phyloP scores from a whole-genome alignment of 2,797 vertebrate genomes.

The Dallia pectoralis region DNA sequence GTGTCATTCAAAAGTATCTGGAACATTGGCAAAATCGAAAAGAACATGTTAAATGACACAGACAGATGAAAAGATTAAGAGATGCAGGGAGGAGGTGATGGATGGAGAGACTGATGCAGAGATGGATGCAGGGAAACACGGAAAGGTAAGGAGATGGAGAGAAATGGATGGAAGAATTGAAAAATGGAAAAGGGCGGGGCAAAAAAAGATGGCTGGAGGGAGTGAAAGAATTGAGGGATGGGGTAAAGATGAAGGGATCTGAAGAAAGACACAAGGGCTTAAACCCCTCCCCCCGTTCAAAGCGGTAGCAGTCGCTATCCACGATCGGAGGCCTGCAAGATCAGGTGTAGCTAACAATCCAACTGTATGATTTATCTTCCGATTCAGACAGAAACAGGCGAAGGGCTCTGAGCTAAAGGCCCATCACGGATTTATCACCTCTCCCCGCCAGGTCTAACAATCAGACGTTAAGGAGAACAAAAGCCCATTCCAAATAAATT shows the following conservation, averaged over 20 bases:
- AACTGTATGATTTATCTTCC: slow-evolving; percentile 50
- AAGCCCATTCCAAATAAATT: slow-evolving; percentile 99
- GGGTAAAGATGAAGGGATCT: background rate
- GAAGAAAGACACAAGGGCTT: background rate
- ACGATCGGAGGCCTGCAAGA: slow-evolving; percentile 15
- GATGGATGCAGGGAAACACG: too few relatives aligned
- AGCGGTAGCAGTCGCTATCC: background rate
- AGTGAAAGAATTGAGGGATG: background rate
- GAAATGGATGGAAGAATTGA: background rate
- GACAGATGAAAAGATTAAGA: too few relatives aligned
- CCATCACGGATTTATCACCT: slow-evolving; percentile 83
- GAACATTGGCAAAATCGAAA: too few relatives aligned
- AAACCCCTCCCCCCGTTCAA: background rate
- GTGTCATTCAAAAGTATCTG: too few relatives aligned
- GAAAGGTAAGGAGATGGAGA: too few relatives aligned
- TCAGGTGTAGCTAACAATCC: slow-evolving; percentile 37
- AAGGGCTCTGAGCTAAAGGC: slow-evolving; percentile 29
- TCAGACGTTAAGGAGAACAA: slow-evolving; percentile 96
- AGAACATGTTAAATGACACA: too few relatives aligned
- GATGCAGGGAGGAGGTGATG: background rate
- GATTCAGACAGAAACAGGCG: slow-evolving; percentile 64
- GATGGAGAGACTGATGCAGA: background rate
- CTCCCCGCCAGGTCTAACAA: slow-evolving; percentile 93
- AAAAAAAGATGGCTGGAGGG: background rate
- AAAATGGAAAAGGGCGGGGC: too few relatives aligned